Conservation (phyloP, 2,888 invertebrate species). For the Stegana nigrithorax region DNA sequence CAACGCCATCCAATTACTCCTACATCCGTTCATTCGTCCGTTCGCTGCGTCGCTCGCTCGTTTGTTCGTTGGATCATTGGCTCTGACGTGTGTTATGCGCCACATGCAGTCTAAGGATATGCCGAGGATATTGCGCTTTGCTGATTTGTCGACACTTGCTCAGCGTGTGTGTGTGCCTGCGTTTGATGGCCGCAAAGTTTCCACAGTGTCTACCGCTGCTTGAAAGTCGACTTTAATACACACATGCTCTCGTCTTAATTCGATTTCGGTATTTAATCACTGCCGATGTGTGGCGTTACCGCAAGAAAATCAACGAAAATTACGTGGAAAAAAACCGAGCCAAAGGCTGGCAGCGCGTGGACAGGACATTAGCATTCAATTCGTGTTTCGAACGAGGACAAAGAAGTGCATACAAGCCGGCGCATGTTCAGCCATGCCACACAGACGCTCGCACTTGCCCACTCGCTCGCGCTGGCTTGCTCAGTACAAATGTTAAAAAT, state of each 20-base stretch:
- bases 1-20: no score
- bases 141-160: neutral
- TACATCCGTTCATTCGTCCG: neutral
- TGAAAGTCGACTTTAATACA: conserved; percentile 1
- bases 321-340: neutral
- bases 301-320: neutral
- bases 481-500: conserved; percentile 51
- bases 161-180: neutral
- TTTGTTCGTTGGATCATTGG: neutral
- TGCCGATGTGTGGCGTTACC: conserved; percentile 3
- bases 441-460: neutral
- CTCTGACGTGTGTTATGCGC: neutral
- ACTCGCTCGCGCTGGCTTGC: neutral
- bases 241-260: conserved; percentile 6
- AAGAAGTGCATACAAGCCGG: conserved; percentile 8
- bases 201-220: no score
- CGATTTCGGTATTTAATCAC: conserved; percentile 14
- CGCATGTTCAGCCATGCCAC: neutral
- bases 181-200: no score
- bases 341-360: no score
- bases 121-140: neutral
- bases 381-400: conserved; percentile 18
- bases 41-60: neutral
- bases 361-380: conserved; percentile 40
- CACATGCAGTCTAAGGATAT: conserved; percentile 13